Evolutionary conservation across 2,888 invertebrate species (phyloP), one percentile per base, ranked within the genome.

Genomic region (Cenopis cana): DNA sequence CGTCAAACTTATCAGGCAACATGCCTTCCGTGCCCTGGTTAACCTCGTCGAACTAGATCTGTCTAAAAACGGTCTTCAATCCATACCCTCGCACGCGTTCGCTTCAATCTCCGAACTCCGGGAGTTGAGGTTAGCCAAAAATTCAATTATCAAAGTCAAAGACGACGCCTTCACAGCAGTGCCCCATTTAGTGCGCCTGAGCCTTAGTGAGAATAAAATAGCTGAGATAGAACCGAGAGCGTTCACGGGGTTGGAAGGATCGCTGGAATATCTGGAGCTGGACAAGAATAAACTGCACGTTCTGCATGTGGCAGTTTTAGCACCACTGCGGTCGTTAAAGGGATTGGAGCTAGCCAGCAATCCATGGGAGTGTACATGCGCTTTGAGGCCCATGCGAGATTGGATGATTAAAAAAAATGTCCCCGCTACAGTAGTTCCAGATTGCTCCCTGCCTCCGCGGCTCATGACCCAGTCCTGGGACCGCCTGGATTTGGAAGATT

Each of bases 321-420:
- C 95, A 0, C 94, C 95, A 11, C 87, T 97, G 57, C 91, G 95
- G 75, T 95, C 95, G 75, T 87, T 97, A 65, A 96, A 97, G 81
- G 97, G 96, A 14, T 89, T 97, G 74, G 96, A 96, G 79, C 87
- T 97, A 75, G 95, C 96, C n/a, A 95, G 94, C 73, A 97, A 97
- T 87, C 96, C 96, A 0, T 97, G 97, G 97, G 96, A 97, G 85
- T 97, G 97, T 85, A 96, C 96, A 54, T 97, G 97, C 84, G 94
- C 94, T 33, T 85, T 97, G 73, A 93, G 96, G 68, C 96, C 97
- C 0, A 85, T 97, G 74, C 91, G 96, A 24, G 95, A 96, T 79
- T 97, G 97, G 97, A 96, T 97, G 96, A 87, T 96, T 74, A 93
- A 94, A 71, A 95, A 95, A 81, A 97, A 97, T 82, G 95, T 97